phyloP scores from a whole-genome alignment of 2,888 invertebrate species.

The Ashinkailepas kermadecensis region DNA sequence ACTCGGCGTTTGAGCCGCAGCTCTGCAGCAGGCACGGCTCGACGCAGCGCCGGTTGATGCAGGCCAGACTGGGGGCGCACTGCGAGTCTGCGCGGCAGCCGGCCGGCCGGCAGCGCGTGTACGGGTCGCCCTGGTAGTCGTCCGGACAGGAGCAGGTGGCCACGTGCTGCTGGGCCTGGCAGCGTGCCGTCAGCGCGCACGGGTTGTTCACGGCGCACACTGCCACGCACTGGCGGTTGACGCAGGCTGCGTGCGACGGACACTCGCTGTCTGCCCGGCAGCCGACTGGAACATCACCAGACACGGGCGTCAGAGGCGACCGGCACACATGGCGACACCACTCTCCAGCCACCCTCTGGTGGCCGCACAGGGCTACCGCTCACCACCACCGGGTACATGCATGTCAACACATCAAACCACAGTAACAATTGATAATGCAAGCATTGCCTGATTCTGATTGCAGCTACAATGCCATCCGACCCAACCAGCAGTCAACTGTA shows the following conservation, averaged over 20 bases:
- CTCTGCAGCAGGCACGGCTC: constrained; percentile 55
- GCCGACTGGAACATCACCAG: constrained; percentile 40
- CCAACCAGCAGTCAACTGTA: too few species aligned
- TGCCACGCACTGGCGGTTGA: constrained; percentile 59
- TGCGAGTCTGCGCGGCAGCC: constrained; percentile 34
- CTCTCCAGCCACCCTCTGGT: too few species aligned
- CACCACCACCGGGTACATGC: too few species aligned
- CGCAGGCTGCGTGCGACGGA: constrained; percentile 46
- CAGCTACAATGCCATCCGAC: too few species aligned
- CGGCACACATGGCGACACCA: too few species aligned
- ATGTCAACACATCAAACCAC: too few species aligned
- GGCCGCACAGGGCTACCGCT: too few species aligned
- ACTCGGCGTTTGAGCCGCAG: constrained; percentile 73
- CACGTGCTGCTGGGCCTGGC: constrained; percentile 55
- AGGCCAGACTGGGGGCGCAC: constrained; percentile 42
- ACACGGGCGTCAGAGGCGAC: too few species aligned
- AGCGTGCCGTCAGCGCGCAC: constrained; percentile 55
- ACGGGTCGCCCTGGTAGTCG: constrained; percentile 69
- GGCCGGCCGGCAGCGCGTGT: constrained; percentile 59
- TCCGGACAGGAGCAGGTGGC: constrained; percentile 69
- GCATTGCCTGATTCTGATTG: too few species aligned
- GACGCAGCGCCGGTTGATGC: constrained; percentile 59
- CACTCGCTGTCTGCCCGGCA: constrained; percentile 35
- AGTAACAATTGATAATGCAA: too few species aligned
- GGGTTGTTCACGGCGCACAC: constrained; percentile 66